Conservation (phyloP, 2,888 invertebrate species). For the Unio pictorum region DNA sequence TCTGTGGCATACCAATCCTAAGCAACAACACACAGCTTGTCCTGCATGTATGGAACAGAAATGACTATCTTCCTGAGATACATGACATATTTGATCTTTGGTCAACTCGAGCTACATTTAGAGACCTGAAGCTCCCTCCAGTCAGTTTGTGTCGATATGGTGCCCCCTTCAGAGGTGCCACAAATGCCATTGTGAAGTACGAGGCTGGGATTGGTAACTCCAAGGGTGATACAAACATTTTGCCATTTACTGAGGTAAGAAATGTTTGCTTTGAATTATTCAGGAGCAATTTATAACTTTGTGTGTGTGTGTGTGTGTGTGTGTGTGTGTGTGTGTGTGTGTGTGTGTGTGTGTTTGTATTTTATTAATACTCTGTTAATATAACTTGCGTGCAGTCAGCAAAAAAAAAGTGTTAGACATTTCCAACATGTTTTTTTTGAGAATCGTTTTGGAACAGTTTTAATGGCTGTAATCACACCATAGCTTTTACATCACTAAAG, state of each 20-base stretch:
- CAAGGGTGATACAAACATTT: conserved; percentile 10
- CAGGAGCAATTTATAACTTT: background rate
- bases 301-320: no score
- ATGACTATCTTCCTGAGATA: conserved; percentile 18
- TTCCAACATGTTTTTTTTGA: no score
- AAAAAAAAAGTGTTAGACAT: no score
- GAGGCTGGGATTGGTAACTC: conserved; percentile 31
- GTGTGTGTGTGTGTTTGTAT: no score
- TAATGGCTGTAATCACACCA: no score
- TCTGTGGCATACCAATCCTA: conserved; percentile 33
- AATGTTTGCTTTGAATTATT: background rate
- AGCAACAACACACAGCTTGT: conserved; percentile 16
- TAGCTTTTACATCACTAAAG: no score
- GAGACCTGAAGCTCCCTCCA: conserved; percentile 25
- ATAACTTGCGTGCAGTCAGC: no score
- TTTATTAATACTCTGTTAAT: no score
- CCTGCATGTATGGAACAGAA: conserved; percentile 31
- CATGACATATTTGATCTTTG: conserved; percentile 12
- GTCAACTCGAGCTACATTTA: conserved; percentile 14
- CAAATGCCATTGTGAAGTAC: conserved; percentile 27
- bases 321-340: no score
- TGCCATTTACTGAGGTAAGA: conserved; percentile 11
- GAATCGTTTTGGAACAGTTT: no score
- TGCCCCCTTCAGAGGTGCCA: conserved; percentile 26
- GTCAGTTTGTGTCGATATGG: conserved; percentile 28